Base-by-base conservation (phyloP, 2,797 vertebrate species). In the Melanotaenia nigrans region DNA sequence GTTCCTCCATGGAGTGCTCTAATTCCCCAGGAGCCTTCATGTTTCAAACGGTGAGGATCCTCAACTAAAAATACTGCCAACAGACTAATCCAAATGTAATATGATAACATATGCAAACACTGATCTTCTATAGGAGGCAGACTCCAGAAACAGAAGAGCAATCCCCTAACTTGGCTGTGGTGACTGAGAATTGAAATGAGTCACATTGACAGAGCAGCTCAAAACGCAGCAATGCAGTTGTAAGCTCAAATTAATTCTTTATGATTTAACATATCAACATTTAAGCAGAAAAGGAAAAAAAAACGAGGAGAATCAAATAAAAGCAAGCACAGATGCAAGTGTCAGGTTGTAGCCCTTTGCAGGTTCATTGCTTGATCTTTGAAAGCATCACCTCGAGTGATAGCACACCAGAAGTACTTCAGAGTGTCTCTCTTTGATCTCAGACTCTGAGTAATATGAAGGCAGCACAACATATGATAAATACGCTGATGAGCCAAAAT, bases 21-120 rank as follows among this genome's bases (percentile, higher is more conserved):
- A 85, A 91, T 92, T 92, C 86, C 75, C 77, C 1, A 0, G 58
- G 61, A 84, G 55, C 73, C 79, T 65, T 81, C 55, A 32, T 75
- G 71, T 76, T 82, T 84, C 68, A 57, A 75, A 83, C 60, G 36
- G 68, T 45, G 81, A 85, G 51, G 60, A 78, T 76, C 45, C 51
- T 69, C 65, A 57, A 57, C 58, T 59, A 42, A 73, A 69, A 78
- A 53, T 35, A 11, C 47, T 68, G 82, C 78, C 87, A 81, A 68
- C 61, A 76, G 80, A 57, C 57, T 83, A 77, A 89, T 91, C 84
- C 89, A 83, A 90, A 86, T 76, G 78, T 82, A 65, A 83, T 78
- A 53, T 81, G 83, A 83, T 86, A 88, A 90, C 89, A 87, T 69
- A 81, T 84, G 75, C 75, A 18, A 83, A 71, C 1, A 10, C 71